Percentiles rank a stretch among this genome's conserved stretches.
phyloP scores from a whole-genome alignment of 2,113 vertebrate species.

The Antennarius striatus region DNA sequence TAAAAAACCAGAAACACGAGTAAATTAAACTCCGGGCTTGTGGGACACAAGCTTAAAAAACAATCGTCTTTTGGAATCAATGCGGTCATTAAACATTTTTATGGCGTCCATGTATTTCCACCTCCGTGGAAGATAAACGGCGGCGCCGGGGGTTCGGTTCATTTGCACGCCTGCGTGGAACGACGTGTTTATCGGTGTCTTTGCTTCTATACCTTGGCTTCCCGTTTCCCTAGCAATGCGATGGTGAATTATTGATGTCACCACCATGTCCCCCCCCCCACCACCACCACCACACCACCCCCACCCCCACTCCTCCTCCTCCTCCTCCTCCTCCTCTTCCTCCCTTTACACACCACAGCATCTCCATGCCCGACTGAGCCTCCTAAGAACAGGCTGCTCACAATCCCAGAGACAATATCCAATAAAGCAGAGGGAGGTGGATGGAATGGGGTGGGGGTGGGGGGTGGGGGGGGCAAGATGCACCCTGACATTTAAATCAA shows the following conservation, averaged over 20 bases:
- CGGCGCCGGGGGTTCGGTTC: constrained; percentile 36
- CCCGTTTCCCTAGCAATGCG: constrained; percentile 73
- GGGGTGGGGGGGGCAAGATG: constrained; percentile 57
- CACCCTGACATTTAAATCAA: constrained; percentile 78
- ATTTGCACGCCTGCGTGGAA: constrained; percentile 57
- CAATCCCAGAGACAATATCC: constrained; percentile 68
- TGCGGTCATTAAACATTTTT: constrained; percentile 70
- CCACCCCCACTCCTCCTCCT: constrained; percentile 45
- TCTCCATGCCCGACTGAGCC: constrained; percentile 70
- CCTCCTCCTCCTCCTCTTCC: constrained; percentile 52
- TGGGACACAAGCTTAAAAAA: constrained; percentile 49
- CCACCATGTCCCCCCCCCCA: constrained; percentile 49
- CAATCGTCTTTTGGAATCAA: constrained; percentile 63
- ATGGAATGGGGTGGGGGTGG: no score
- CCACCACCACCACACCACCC: constrained; percentile 45
- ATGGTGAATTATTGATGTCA: constrained; percentile 79
- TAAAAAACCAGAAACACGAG: constrained; percentile 58
- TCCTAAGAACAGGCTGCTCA: constrained; percentile 62
- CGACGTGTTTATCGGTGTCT: constrained; percentile 48
- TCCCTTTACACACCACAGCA: constrained; percentile 46
- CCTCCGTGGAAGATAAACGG: constrained; percentile 55
- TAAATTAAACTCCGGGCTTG: constrained; percentile 72
- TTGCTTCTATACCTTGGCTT: constrained; percentile 65
- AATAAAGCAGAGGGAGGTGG: constrained; percentile 59
- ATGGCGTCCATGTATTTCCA: constrained; percentile 59